These are phyloP conservation scores for Darevskia mixta DNA, from an alignment of 2,797 vertebrate genomes.

Conservation along the genomic window DNA sequence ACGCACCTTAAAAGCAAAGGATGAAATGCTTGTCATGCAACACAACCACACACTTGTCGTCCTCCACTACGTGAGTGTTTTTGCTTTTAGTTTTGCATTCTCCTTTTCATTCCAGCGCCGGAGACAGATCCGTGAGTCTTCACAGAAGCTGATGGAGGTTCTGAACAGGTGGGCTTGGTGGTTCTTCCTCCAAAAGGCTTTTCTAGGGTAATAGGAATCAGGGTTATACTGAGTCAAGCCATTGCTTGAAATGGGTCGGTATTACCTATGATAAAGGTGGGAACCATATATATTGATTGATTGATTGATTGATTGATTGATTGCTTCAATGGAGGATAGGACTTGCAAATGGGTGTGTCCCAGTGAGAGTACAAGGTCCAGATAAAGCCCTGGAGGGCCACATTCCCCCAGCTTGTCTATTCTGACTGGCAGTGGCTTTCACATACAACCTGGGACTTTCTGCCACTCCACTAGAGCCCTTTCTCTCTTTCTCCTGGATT, in stretches of 20 bases:
- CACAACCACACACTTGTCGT: neutral
- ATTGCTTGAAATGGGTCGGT: neutral
- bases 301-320: too few species aligned
- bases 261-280: neutral
- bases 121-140: slow-evolving; percentile 82
- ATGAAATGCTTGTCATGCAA: neutral
- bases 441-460: too few species aligned
- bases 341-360: too few species aligned
- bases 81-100: rapidly evolving
- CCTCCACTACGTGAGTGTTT: rapidly evolving
- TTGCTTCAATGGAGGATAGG: too few species aligned
- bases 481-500: neutral
- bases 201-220: neutral
- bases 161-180: slow-evolving; percentile 79
- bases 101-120: slow-evolving; percentile 78
- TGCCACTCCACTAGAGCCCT: too few species aligned
- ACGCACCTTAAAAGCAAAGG: too few species aligned
- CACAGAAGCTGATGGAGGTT: slow-evolving; percentile 84
- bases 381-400: too few species aligned
- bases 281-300: too few species aligned
- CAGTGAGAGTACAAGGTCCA: too few species aligned
- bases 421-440: neutral
- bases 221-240: too few species aligned
- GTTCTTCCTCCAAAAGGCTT: neutral
- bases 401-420: too few species aligned